phyloP scores from a whole-genome alignment of 1,140 invertebrate species.

The Conus ventricosus region DNA sequence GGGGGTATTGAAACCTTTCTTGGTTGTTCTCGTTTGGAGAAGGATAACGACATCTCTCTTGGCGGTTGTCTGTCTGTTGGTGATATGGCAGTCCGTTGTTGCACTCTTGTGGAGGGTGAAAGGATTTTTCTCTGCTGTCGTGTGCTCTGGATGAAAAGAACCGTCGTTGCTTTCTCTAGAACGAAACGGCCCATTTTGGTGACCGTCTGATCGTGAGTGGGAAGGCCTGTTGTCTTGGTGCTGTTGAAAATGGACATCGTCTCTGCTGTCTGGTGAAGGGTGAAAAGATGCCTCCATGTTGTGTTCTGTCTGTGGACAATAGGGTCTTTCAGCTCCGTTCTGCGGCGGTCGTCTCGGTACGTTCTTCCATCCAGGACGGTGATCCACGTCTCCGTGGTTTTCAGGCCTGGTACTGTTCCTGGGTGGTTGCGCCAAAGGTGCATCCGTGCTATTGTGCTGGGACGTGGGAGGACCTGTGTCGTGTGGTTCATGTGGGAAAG shows the following conservation, averaged over 20 bases:
- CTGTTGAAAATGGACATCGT: no score
- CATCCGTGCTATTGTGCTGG: background rate
- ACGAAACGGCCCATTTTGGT: background rate
- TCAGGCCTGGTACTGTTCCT: background rate
- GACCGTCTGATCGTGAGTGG: background rate
- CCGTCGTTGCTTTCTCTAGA: background rate
- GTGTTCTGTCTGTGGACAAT: background rate
- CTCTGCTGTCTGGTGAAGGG: background rate
- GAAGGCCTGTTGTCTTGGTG: background rate
- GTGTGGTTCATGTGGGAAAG: background rate
- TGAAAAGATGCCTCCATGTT: background rate
- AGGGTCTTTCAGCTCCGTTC: background rate
- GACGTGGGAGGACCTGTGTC: background rate
- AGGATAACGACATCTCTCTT: no score
- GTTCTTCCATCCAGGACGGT: background rate
- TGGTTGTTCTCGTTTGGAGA: no score
- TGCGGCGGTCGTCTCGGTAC: background rate
- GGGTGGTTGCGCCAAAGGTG: background rate
- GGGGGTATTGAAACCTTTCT: no score
- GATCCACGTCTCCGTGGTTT: background rate
- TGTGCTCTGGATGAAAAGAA: background rate
- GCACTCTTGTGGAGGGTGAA: background rate
- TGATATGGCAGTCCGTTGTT: background rate
- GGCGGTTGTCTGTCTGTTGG: no score
- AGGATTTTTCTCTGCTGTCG: background rate